Conservation (phyloP, 2,797 vertebrate genomes). For the Hozukius guyotensis region DNA sequence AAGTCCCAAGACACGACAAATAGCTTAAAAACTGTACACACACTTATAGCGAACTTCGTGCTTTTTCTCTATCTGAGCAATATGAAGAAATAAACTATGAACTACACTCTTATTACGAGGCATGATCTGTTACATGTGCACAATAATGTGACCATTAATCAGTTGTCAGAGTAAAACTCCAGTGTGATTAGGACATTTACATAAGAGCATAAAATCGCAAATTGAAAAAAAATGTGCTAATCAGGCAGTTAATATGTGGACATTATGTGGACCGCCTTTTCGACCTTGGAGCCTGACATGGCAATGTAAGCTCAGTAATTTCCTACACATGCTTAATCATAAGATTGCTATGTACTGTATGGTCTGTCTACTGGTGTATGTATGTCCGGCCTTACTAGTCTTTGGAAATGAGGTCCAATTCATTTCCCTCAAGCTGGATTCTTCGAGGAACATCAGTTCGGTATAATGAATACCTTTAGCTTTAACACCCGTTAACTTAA, state of each 20-base stretch:
- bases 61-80: neutral
- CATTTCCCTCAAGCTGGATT: neutral
- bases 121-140: neutral
- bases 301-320: neutral
- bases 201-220: constrained; percentile 5
- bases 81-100: neutral
- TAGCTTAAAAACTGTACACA: neutral
- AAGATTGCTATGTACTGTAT: neutral
- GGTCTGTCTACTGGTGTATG: neutral
- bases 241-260: neutral
- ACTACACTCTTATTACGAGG: neutral
- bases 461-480: neutral
- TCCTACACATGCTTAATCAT: neutral
- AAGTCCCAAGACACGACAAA: neutral
- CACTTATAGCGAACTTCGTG: neutral
- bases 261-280: constrained; percentile 2
- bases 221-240: neutral
- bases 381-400: neutral
- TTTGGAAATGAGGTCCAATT: neutral
- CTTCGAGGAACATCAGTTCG: neutral
- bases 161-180: neutral
- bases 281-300: constrained; percentile 8
- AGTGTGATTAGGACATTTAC: neutral
- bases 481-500: neutral
- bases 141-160: neutral